A percentile compares a stretch with the other conserved stretches of the same genome.
These are phyloP conservation scores for Gymnocypris eckloni DNA, from an alignment of 2,797 vertebrate species.

Conservation along the genomic window DNA sequence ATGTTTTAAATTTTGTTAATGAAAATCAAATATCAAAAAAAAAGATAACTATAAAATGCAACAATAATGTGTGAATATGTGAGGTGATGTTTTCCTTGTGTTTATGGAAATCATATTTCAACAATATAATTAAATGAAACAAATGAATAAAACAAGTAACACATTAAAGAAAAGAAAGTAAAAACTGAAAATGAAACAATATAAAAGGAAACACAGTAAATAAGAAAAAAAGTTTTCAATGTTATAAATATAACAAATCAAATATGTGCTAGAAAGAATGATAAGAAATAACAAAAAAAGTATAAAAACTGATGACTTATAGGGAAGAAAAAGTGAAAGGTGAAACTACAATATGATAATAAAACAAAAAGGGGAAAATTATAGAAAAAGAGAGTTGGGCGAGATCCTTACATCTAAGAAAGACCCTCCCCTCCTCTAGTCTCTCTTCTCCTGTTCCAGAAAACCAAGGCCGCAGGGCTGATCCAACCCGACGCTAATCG, in stretches of 20 bases:
- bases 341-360: not conserved
- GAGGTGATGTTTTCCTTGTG: not conserved
- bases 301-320: not conserved
- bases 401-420: constrained; percentile 60
- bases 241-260: not conserved
- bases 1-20: not conserved
- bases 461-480: constrained; percentile 73
- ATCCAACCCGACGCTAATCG: constrained; percentile 75
- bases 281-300: not conserved
- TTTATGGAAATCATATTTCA: not conserved
- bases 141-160: not conserved
- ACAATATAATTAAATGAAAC: not conserved
- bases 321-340: not conserved
- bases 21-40: not conserved
- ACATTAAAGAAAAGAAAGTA: not conserved
- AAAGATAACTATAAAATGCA: not conserved
- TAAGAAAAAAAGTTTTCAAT: not conserved
- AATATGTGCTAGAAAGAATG: not conserved
- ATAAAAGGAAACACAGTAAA: not conserved
- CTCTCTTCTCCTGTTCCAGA: constrained; percentile 64
- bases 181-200: not conserved
- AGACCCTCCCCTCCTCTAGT: constrained; percentile 20
- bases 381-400: constrained; percentile 39
- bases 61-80: not conserved
- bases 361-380: constrained; percentile 11